These are phyloP conservation scores for Myotis davidii DNA, from an alignment of 2,113 vertebrate genomes.

Conservation along the genomic window DNA sequence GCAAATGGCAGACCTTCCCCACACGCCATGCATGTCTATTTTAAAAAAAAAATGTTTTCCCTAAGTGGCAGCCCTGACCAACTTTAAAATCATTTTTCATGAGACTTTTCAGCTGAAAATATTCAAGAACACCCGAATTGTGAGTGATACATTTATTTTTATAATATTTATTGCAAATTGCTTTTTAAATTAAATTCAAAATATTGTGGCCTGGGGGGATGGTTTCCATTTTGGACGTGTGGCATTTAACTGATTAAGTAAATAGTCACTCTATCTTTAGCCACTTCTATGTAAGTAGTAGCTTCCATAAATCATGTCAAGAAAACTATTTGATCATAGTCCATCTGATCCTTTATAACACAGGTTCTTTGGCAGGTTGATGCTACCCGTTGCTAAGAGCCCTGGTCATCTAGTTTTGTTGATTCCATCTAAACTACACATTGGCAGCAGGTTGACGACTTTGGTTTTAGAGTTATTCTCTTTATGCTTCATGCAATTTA, in stretches of 20 bases:
- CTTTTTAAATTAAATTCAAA: too few relatives aligned
- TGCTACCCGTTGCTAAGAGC: background rate
- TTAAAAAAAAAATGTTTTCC: too few relatives aligned
- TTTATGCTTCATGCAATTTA: background rate
- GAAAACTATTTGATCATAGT: background rate
- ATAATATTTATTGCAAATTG: too few relatives aligned
- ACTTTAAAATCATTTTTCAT: too few relatives aligned
- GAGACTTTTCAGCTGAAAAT: too few relatives aligned
- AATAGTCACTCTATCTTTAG: background rate
- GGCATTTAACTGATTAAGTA: background rate
- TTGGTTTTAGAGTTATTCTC: constrained; percentile 13
- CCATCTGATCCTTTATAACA: background rate
- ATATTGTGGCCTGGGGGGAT: too few relatives aligned
- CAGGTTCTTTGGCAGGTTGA: background rate
- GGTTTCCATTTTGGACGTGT: too few relatives aligned
- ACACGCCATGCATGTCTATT: too few relatives aligned
- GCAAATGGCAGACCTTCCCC: too few relatives aligned
- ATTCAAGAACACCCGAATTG: too few relatives aligned
- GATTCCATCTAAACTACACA: background rate
- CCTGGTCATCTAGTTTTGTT: background rate
- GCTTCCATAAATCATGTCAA: constrained; percentile 29
- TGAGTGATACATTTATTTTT: too few relatives aligned
- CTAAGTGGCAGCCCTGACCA: too few relatives aligned
- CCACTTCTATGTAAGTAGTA: background rate
- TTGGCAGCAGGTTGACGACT: background rate